phyloP scores from a whole-genome alignment of 2,797 vertebrate species.

The Melanotaenia nigrans region DNA sequence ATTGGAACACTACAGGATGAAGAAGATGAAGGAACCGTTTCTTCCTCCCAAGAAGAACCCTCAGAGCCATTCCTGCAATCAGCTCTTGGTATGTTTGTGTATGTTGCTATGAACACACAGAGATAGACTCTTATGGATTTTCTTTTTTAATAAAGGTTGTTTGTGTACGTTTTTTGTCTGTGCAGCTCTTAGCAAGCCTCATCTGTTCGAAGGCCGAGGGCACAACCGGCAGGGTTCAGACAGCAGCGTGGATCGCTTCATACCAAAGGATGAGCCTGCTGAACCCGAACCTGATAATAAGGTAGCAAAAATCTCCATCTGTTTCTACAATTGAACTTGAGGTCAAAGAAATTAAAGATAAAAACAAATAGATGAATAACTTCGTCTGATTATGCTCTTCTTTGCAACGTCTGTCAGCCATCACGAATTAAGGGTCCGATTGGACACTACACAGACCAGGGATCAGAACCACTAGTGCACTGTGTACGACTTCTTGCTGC shows the following conservation, averaged over 20 bases:
- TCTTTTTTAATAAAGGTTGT: background rate
- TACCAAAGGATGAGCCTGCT: slow-evolving; percentile 86
- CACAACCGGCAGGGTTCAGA: slow-evolving; percentile 94
- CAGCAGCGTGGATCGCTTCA: slow-evolving; percentile 89
- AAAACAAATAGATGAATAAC: background rate
- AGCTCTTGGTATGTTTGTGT: slow-evolving; percentile 84
- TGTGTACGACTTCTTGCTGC: slow-evolving; percentile 94
- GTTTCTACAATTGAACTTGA: background rate
- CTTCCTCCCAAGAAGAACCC: slow-evolving; percentile 81
- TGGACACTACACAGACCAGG: slow-evolving; percentile 89
- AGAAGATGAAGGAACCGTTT: slow-evolving; percentile 85
- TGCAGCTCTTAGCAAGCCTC: slow-evolving; percentile 90
- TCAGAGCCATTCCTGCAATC: slow-evolving; percentile 84
- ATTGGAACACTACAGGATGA: slow-evolving; percentile 92
- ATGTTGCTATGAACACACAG: background rate
- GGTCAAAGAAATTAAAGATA: background rate
- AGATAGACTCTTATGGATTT: background rate
- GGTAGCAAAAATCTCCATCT: slow-evolving; percentile 68
- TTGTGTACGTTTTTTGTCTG: background rate
- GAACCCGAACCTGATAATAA: slow-evolving; percentile 91
- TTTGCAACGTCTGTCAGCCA: slow-evolving; percentile 75
- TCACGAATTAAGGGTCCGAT: slow-evolving; percentile 93
- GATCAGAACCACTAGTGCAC: slow-evolving; percentile 90
- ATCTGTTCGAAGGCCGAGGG: slow-evolving; percentile 86
- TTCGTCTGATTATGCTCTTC: background rate